phyloP scores from a whole-genome alignment of 1,140 invertebrate species.

The Fopius arisanus region DNA sequence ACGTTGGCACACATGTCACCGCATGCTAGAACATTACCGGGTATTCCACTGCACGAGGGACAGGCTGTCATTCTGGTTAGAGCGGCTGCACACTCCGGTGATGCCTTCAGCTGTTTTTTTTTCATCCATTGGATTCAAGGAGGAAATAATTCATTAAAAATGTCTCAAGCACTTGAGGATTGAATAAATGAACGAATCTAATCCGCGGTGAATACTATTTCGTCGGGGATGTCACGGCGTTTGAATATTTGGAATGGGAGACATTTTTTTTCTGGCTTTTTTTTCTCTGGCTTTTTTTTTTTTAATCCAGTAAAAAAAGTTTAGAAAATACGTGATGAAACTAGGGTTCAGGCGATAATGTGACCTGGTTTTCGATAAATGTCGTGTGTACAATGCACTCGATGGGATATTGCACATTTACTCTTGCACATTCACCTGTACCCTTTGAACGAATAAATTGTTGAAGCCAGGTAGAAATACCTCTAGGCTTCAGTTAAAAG shows the following conservation, averaged over 20 bases:
- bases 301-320: too few relatives aligned
- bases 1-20: conserved; percentile 89
- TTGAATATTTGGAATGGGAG: too few relatives aligned
- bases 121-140: not conserved
- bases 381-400: not conserved
- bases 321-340: not conserved
- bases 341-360: not conserved
- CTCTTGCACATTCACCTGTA: not conserved
- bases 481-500: not conserved
- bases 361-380: not conserved
- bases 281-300: too few relatives aligned
- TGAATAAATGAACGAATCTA: not conserved
- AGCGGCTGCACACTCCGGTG: conserved; percentile 76
- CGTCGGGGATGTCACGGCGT: not conserved
- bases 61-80: conserved; percentile 88
- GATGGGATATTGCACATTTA: not conserved
- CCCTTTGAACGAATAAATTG: not conserved
- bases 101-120: conserved; percentile 52
- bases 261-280: too few relatives aligned
- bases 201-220: not conserved
- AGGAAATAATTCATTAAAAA: conserved; percentile 13
- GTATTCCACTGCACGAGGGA: conserved; percentile 80
- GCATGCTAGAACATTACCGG: conserved; percentile 77
- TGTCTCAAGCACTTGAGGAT: conserved; percentile 1
- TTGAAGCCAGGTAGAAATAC: not conserved